Base-by-base conservation (phyloP, 2,113 vertebrate species). In the Nothocercus nigrocapillus region DNA sequence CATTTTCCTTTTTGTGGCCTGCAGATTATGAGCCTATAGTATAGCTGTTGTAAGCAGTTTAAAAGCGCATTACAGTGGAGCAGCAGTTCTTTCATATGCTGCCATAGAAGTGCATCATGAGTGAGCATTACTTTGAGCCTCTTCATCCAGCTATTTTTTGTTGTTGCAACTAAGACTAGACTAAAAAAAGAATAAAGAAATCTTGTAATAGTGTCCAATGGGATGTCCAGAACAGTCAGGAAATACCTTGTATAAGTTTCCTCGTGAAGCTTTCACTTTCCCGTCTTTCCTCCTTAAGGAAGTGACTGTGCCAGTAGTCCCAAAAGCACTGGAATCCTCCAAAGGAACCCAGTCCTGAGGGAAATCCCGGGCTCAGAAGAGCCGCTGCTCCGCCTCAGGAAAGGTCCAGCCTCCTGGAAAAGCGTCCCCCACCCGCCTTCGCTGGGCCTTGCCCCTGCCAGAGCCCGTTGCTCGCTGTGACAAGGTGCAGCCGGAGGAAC, bases 401-500 rank as follows among this genome's bases (percentile, higher is more conserved):
- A 19, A 54, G 45, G 30, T n/a, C 49, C 49, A 56, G 27, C 49
- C 30, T 88, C 30, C 45, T 0, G 1, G 21, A 62, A 21, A 67
- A 45, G 20, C 54, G 25, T 59, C 17, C 30, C 7, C 49, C 56
- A 18, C 25, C 62, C 54, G 40, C 14, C 42, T 84, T n/a, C 87
- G 68, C 25, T 17, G 17, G 45, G 49, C 7, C 40, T 38, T 45
- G 1, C 0, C 66, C 40, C 51, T 67, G 36, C 24, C 13, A 40
- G 38, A 47, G 32, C 40, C 59, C 24, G 17, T 70, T 78, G 53
- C n/a, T 56, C 28, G 3, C 34, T 40, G 21, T 40, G 44, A 30
- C 28, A 34, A 68, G 14, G 25, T 15, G 32, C 19, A 0, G 0
- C 59, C 5, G 0, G 2, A 63, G 61, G 69, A 81, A 44, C 0